Conservation (phyloP, 2,888 invertebrate genomes). For the Cheilosia pagana region DNA sequence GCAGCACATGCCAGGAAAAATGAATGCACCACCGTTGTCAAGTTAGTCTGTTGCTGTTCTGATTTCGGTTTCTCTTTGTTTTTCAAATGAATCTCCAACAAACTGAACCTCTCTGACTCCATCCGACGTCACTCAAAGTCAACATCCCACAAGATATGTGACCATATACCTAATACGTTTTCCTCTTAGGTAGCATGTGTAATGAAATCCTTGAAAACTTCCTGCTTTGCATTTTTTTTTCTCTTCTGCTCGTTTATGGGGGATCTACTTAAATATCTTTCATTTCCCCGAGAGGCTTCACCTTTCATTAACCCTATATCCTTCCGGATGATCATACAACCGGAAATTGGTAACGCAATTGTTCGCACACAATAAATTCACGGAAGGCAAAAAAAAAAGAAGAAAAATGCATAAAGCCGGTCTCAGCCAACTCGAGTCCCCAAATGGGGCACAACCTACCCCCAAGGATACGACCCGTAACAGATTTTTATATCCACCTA, state of each 20-base stretch:
- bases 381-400: neutral
- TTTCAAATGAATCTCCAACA: neutral
- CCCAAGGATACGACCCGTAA: slow-evolving; percentile 70
- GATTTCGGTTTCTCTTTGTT: neutral
- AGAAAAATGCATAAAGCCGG: slow-evolving; percentile 46
- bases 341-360: slow-evolving; percentile 74
- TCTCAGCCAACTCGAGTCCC: slow-evolving; percentile 43
- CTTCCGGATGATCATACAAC: slow-evolving; percentile 70
- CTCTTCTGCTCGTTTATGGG: neutral
- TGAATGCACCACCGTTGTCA: slow-evolving; percentile 14
- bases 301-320: slow-evolving; percentile 74
- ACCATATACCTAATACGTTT: neutral
- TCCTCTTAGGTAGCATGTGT: slow-evolving; percentile 17
- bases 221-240: slow-evolving; percentile 28
- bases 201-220: slow-evolving; percentile 59
- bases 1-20: slow-evolving; percentile 7
- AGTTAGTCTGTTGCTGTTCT: slow-evolving; percentile 3
- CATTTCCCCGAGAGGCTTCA: slow-evolving; percentile 51
- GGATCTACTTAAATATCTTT: slow-evolving; percentile 58
- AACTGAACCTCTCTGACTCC: neutral
- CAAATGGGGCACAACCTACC: slow-evolving; percentile 56
- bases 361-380: slow-evolving; percentile 72
- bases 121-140: neutral
- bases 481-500: slow-evolving; percentile 57
- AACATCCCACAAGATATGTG: neutral